Base-by-base conservation (phyloP, 1,140 invertebrate species). In the Tetramorium parvispinum region DNA sequence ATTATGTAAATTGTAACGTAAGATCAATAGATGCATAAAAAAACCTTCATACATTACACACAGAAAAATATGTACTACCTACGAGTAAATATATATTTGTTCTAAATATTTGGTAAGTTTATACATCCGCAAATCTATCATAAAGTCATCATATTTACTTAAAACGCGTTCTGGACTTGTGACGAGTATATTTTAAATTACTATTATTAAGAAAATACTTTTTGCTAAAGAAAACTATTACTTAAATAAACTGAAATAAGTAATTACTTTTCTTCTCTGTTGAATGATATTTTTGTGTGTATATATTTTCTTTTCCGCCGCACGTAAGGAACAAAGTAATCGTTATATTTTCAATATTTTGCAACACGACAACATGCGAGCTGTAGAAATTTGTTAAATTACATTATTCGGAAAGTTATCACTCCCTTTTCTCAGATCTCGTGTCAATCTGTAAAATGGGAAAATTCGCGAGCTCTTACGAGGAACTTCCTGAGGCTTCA, bases 401-500 rank as follows among this genome's bases (percentile, higher is more conserved):
- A n/a, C 21, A 11, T 13, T 8, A 57, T 13, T 46, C 37, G 16
- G 43, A 3, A 81, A 55, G 2, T 6, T 43, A 43, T 55, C 8
- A 27, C 0, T 2, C 10, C 4, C 10, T 43, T 16, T 81, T 81
- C 18, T 6, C 11, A n/a, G 5, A 43, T 7, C 49, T 49, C 4
- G 6, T 24, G 7, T 63, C 37, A 7, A 18, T 46, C 18, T 37
- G 16, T 63, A 61, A 81, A 61, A 81, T 40, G 13, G 40, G 49
- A 49, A 55, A 51, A 40, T n/a, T 79, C 11, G 7, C 40, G 11
- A 0, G 21, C 49, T 70, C 18, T 57, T 57, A 43, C 24, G 53
- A 89, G 79, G 63, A 85, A 88, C 40, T 75, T 40, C n/a, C 27
- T 13, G 21, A 51, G 10, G 46, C 32, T 32, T 85, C 65, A 88